phyloP scores from a whole-genome alignment of 2,797 vertebrate genomes.

The Mormyrops attenuatus region DNA sequence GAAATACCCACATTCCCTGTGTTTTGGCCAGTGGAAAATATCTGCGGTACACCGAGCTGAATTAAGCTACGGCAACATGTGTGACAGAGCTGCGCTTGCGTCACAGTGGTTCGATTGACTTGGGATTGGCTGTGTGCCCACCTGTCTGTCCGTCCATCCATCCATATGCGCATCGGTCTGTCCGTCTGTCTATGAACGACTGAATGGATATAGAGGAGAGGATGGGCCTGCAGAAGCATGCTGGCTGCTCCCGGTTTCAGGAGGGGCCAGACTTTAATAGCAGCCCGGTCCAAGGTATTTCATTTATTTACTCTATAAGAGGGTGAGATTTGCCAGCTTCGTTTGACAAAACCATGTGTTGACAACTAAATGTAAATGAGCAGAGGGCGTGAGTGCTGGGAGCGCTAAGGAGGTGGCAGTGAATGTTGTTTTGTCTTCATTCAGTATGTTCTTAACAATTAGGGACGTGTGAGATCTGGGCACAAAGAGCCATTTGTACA shows the following conservation, averaged over 20 bases:
- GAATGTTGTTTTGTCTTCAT: constrained; percentile 4
- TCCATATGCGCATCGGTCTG: not conserved
- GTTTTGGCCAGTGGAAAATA: not conserved
- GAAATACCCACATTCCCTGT: not conserved
- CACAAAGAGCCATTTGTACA: not conserved
- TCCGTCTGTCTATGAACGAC: not conserved
- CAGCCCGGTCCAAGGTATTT: not conserved
- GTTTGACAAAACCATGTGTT: not conserved
- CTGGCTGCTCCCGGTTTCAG: not conserved
- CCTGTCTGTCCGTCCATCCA: not conserved
- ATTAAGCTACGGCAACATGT: not conserved
- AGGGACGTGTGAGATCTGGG: not conserved
- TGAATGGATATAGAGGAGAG: not conserved
- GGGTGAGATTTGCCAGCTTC: not conserved
- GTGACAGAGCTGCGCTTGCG: not conserved
- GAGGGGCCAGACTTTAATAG: not conserved
- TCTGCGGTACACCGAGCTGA: not conserved
- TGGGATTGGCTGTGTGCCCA: not conserved
- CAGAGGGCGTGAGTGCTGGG: not conserved
- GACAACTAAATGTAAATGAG: not conserved
- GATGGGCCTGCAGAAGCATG: not conserved
- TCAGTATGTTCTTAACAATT: not conserved
- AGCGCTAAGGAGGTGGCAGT: not conserved
- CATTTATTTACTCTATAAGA: not conserved
- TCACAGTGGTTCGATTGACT: not conserved